Base-by-base conservation (phyloP, 1,140 invertebrate species). In the Vanessa atalanta region DNA sequence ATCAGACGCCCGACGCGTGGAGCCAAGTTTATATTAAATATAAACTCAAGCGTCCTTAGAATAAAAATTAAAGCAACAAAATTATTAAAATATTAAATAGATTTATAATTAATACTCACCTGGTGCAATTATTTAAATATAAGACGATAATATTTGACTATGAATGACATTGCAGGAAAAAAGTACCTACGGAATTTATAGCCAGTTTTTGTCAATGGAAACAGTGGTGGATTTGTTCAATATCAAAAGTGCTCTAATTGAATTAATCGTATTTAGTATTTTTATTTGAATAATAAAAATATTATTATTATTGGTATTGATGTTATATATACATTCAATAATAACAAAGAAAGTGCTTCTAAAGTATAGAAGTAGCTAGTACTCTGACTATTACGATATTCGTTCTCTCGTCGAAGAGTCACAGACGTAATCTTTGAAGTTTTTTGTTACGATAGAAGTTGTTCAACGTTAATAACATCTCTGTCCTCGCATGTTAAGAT, bases 1-100 rank as follows among this genome's bases (percentile, higher is more conserved):
- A 48, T 55, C 61, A 63, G n/a, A 70, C 15, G 55, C 16, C 26
- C 23, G 47, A 63, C 68, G 68, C 57, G 23, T 69, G 43, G 66
- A 69, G 51, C 31, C 51, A 31, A 60, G 12, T 60, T 57, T 60
- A 60, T 23, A 60, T 60, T 47, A 69, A 60, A 69, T 69, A 69
- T 69, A 15, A 61, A 37, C 57, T 37, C 20, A 26, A 57, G 20
- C 20, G 7, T 57, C 53, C 16, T 23, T 7, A 12, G 53, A 57
- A 57, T 57, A 57, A 57, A 55, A 26, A 57, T 23, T 26, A 57
- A 26, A 57, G 13, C 16, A 57, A 37, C 14, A 14, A n/a, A 31
- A 51, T 51, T 13, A 6, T n/a, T 15, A 6, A 51, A 51, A 51
- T 14, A n/a, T 14, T 51, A 15, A 51, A 51, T 51, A 0, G 37